Percentiles rank a stretch among this genome's conserved stretches.
These are phyloP conservation scores for Aplochiton taeniatus DNA, from an alignment of 2,797 vertebrate genomes.

Conservation along the genomic window DNA sequence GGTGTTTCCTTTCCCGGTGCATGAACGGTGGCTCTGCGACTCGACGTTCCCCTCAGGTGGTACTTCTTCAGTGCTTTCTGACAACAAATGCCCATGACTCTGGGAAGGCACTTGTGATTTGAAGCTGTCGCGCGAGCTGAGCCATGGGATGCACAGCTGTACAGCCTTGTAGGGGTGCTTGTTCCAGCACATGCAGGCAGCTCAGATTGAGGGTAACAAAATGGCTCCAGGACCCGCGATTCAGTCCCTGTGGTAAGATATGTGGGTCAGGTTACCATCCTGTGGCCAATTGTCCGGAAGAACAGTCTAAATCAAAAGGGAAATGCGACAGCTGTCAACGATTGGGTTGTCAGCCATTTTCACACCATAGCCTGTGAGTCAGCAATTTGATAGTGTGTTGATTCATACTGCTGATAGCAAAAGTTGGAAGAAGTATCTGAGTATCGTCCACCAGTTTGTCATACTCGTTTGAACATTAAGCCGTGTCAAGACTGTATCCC, in stretches of 20 bases:
- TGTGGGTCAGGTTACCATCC: conserved; percentile 80
- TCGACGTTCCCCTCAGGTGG: conserved; percentile 48
- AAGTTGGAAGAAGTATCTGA: neutral
- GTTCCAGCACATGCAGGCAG: conserved; percentile 67
- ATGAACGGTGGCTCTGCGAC: conserved; percentile 28
- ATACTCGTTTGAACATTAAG: too few relatives aligned
- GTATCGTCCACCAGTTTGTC: neutral
- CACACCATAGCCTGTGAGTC: conserved; percentile 18
- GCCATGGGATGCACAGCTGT: conserved; percentile 75
- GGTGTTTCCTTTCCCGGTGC: conserved; percentile 49
- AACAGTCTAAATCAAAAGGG: conserved; percentile 78
- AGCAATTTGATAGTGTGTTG: conserved; percentile 18
- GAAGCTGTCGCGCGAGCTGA: conserved; percentile 66
- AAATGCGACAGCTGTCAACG: conserved; percentile 68
- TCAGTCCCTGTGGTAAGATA: conserved; percentile 74
- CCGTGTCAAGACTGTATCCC: too few relatives aligned
- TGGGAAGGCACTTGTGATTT: conserved; percentile 59
- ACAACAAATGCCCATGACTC: conserved; percentile 58
- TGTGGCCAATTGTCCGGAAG: conserved; percentile 72
- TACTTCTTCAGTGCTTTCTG: conserved; percentile 60
- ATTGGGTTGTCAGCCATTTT: conserved; percentile 31
- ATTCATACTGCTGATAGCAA: conserved; percentile 4
- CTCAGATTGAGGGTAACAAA: conserved; percentile 72
- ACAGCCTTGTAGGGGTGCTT: conserved; percentile 52
- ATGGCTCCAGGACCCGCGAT: conserved; percentile 67